phyloP scores from a whole-genome alignment of 2,888 invertebrate species.

The Steinernema hermaphroditum region DNA sequence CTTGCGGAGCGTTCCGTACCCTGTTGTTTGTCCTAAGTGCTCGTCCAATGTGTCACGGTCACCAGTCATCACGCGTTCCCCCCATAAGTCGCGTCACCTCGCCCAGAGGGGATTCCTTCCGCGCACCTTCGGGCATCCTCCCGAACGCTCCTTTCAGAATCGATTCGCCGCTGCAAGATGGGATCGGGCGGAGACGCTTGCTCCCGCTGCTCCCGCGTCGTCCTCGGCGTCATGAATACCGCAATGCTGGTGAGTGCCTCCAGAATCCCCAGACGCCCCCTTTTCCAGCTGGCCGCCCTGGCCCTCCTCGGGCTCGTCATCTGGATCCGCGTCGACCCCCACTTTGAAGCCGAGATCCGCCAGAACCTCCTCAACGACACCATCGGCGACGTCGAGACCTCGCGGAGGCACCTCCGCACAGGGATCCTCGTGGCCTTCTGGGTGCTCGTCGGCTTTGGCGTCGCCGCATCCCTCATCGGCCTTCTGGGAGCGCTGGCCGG shows the following conservation, averaged over 20 bases:
- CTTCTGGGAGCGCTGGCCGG: slow-evolving; percentile 49
- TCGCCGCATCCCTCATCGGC: slow-evolving; percentile 51
- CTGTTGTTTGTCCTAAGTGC: too few species aligned
- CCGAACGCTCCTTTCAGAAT: neutral
- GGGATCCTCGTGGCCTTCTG: slow-evolving; percentile 57
- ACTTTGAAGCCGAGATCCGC: slow-evolving; percentile 55
- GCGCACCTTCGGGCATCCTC: neutral
- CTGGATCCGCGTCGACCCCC: slow-evolving; percentile 57
- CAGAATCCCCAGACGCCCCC: neutral
- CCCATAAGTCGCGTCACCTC: too few species aligned
- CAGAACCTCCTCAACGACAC: slow-evolving; percentile 38
- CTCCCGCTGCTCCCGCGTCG: slow-evolving; percentile 16
- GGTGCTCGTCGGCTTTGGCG: slow-evolving; percentile 57
- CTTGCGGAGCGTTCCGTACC: too few species aligned
- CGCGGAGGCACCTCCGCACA: slow-evolving; percentile 25
- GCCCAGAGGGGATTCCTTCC: neutral
- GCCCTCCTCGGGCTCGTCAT: slow-evolving; percentile 52
- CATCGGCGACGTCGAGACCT: slow-evolving; percentile 8
- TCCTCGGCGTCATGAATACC: slow-evolving; percentile 39
- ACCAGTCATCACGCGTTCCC: too few species aligned
- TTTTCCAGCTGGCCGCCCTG: slow-evolving; percentile 52
- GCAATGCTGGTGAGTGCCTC: slow-evolving; percentile 39
- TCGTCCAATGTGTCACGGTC: too few species aligned
- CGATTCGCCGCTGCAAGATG: slow-evolving; percentile 28
- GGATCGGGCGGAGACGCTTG: neutral